phyloP scores from a whole-genome alignment of 2,797 vertebrate species.

The Enteromius fasciolatus region DNA sequence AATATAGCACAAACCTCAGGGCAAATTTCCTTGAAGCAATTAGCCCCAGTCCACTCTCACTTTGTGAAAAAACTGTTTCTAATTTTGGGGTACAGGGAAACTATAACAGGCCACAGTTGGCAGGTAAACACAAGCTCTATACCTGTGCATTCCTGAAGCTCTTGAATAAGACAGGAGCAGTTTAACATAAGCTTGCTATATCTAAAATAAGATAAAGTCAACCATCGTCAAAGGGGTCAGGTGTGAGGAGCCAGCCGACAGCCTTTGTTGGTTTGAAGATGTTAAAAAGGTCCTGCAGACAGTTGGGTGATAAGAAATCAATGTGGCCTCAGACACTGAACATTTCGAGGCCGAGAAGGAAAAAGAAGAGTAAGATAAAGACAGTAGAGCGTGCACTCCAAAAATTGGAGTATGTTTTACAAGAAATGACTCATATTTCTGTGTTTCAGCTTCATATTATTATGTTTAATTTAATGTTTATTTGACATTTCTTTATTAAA shows the following conservation, averaged over 20 bases:
- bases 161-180: background rate
- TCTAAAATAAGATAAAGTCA: conserved; percentile 17
- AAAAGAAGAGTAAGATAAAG: background rate
- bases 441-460: background rate
- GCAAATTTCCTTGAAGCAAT: background rate
- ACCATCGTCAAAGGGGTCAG: conserved; percentile 8
- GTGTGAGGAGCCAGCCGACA: background rate
- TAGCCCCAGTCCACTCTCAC: background rate
- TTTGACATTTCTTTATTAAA: background rate
- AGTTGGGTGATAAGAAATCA: conserved; percentile 43
- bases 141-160: conserved; percentile 7
- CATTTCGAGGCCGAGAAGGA: background rate
- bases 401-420: background rate
- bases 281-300: conserved; percentile 37
- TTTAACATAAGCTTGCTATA: conserved; percentile 19
- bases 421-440: background rate
- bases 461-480: background rate
- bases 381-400: background rate
- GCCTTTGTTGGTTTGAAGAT: conserved; percentile 9
- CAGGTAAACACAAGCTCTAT: background rate
- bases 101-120: background rate
- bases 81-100: background rate
- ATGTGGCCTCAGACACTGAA: background rate
- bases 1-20: background rate
- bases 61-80: background rate